A percentile compares a stretch with the other conserved stretches of the same genome.
Conservation (phyloP, 2,888 invertebrate genomes). For the Drosophila phalerata region DNA sequence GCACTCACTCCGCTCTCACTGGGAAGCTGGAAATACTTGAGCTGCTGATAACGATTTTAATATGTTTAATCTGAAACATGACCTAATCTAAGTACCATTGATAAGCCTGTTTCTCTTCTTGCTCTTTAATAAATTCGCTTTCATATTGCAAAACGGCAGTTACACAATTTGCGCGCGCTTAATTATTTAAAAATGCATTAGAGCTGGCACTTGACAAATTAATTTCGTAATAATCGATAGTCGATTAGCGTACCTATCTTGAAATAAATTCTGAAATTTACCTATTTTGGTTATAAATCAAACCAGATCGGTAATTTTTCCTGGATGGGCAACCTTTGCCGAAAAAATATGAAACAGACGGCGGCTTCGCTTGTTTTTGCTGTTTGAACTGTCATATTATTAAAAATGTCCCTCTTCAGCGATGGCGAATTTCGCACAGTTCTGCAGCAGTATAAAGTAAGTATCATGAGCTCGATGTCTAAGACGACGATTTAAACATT, state of each 20-base stretch:
- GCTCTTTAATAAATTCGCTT: constrained; percentile 9
- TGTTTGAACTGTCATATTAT: constrained; percentile 27
- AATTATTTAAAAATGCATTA: constrained; percentile 2
- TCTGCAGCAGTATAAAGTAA: constrained; percentile 56
- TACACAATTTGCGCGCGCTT: constrained; percentile 5
- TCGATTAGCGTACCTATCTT: too few species aligned
- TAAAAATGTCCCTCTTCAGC: constrained; percentile 51
- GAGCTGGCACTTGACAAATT: neutral
- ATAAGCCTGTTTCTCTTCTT: too few species aligned
- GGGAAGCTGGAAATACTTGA: constrained; percentile 9
- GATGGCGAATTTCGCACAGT: constrained; percentile 53
- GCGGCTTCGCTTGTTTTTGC: neutral
- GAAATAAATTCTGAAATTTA: too few species aligned
- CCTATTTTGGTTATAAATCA: too few species aligned
- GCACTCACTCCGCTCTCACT: constrained; percentile 16
- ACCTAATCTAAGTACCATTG: constrained; percentile 49
- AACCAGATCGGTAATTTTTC: too few species aligned
- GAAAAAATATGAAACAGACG: too few species aligned
- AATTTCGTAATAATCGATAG: too few species aligned
- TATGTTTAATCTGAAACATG: constrained; percentile 45
- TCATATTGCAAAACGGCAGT: neutral
- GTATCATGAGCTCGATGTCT: rapidly evolving
- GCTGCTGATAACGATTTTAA: constrained; percentile 42
- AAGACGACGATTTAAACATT: neutral
- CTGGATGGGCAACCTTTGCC: too few species aligned